Conservation (phyloP, 2,888 invertebrate genomes). For the Platerodrilus igneus region DNA sequence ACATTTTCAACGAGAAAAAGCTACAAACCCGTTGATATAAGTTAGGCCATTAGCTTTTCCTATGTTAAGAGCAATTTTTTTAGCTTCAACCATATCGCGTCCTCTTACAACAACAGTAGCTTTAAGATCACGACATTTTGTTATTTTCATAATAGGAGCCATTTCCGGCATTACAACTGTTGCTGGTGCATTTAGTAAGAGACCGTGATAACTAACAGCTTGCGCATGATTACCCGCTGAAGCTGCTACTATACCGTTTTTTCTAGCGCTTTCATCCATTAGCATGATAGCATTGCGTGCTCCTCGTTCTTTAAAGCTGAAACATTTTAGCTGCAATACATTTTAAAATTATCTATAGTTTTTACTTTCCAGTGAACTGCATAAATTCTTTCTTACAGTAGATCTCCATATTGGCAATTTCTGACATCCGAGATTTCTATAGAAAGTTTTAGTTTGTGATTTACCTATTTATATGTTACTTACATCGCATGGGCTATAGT, state of each 20-base stretch:
- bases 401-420: conserved; percentile 74
- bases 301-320: conserved; percentile 17
- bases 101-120: conserved; percentile 65
- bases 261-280: conserved; percentile 36
- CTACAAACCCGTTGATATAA: conserved; percentile 89
- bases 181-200: conserved; percentile 47
- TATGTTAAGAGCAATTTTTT: conserved; percentile 67
- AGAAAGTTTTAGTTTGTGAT: conserved; percentile 23
- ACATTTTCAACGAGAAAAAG: not conserved
- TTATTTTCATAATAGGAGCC: conserved; percentile 59
- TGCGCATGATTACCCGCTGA: conserved; percentile 50
- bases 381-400: conserved; percentile 92
- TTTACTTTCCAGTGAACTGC: conserved; percentile 87
- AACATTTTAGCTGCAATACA: not conserved
- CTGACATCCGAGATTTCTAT: conserved; percentile 80
- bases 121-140: conserved; percentile 58
- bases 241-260: conserved; percentile 48
- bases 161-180: conserved; percentile 49
- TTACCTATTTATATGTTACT: conserved; percentile 11
- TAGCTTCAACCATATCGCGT: conserved; percentile 58
- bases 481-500: conserved; percentile 70
- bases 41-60: conserved; percentile 62
- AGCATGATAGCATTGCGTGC: conserved; percentile 45
- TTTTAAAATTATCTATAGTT: conserved; percentile 5
- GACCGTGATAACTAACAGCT: conserved; percentile 50